Conservation (phyloP, 2,888 invertebrate genomes). For the Eristalinus sepulchralis region DNA sequence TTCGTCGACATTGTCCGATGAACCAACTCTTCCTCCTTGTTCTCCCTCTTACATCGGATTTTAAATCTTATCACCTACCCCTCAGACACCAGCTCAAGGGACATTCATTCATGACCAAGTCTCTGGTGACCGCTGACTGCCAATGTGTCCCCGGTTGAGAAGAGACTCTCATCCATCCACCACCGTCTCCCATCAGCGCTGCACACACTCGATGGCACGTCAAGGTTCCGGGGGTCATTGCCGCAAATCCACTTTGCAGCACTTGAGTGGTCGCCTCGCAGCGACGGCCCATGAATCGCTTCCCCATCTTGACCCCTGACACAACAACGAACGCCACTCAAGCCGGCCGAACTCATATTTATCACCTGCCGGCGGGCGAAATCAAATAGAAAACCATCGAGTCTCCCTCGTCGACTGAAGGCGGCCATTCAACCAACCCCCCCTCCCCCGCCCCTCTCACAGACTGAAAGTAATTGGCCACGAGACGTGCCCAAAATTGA, state of each 20-base stretch:
- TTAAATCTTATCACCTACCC: no score
- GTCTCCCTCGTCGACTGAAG: neutral
- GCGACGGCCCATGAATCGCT: conserved; percentile 19
- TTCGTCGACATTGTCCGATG: no score
- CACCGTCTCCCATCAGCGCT: no score
- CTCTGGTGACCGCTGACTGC: no score
- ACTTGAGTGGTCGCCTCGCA: neutral
- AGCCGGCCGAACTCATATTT: conserved; percentile 42
- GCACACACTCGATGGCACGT: no score
- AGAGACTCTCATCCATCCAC: no score
- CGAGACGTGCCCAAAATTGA: conserved; percentile 50
- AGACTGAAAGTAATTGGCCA: conserved; percentile 43
- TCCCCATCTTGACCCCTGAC: conserved; percentile 37
- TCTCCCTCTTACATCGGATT: no score
- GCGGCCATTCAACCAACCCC: conserved; percentile 39
- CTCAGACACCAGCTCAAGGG: no score
- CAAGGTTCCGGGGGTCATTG: no score
- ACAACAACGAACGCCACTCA: conserved; percentile 36
- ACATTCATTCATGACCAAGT: no score
- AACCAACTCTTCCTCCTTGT: no score
- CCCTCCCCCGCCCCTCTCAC: conserved; percentile 1
- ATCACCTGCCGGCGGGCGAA: conserved; percentile 47
- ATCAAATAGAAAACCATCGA: conserved; percentile 33
- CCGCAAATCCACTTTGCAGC: conserved; percentile 21
- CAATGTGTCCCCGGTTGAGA: no score